A percentile compares a stretch with the other conserved stretches of the same genome.
These are phyloP conservation scores for Cosmia pyralina DNA, from an alignment of 2,888 invertebrate genomes.

Conservation along the genomic window DNA sequence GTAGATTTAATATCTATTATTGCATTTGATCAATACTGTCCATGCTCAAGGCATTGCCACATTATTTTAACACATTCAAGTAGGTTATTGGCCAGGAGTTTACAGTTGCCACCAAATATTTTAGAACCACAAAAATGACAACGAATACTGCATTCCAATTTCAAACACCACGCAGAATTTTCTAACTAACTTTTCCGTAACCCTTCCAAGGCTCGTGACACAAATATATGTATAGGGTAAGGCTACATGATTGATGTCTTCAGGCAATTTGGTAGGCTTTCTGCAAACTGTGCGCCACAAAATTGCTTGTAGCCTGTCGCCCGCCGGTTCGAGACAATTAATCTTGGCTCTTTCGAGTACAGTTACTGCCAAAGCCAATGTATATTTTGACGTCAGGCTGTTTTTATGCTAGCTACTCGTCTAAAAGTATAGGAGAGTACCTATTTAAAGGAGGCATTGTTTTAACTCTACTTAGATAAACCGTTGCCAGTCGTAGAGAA, in stretches of 20 bases:
- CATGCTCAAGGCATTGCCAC: background rate
- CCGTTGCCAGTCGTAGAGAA: background rate
- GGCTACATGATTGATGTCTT: conserved; percentile 63
- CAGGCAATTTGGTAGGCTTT: conserved; percentile 63
- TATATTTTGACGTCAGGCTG: conserved; percentile 32
- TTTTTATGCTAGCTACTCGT: conserved; percentile 5
- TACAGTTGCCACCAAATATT: background rate
- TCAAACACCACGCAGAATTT: background rate
- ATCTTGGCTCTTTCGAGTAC: conserved; percentile 54
- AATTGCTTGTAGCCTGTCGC: conserved; percentile 60
- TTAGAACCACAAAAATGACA: background rate
- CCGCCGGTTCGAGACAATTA: conserved; percentile 54
- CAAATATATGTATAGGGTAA: conserved; percentile 51
- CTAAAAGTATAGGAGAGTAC: background rate
- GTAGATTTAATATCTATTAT: background rate
- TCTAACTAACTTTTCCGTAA: background rate
- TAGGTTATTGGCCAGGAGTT: background rate
- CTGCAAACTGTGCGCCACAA: conserved; percentile 47
- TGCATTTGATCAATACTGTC: background rate
- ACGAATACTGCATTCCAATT: background rate
- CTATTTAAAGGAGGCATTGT: background rate
- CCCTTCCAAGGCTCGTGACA: conserved; percentile 40
- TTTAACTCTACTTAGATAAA: conserved; percentile 3
- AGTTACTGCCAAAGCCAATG: conserved; percentile 19
- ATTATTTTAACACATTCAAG: background rate